These are phyloP conservation scores for Hippasteria phrygiana DNA, from an alignment of 53 echinoderm and acorn worm species.

Conservation along the genomic window DNA sequence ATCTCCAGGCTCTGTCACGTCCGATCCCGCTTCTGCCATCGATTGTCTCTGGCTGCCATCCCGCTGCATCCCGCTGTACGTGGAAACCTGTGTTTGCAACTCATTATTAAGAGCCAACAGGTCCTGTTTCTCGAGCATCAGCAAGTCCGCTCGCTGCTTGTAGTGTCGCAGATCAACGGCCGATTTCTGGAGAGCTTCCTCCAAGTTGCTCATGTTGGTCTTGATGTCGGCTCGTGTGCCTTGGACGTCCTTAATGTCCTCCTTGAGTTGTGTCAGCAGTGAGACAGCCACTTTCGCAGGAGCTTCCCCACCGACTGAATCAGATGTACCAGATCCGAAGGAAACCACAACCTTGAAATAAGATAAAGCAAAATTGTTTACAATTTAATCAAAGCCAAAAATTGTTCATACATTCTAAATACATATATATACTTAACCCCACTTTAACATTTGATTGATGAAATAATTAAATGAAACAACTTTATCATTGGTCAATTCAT, in stretches of 20 bases:
- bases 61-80: neutral
- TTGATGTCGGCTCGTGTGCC: conserved; percentile 57
- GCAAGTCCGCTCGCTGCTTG: conserved; percentile 13
- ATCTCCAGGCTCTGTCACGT: neutral
- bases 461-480: no score
- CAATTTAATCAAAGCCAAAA: neutral
- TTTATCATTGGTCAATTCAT: no score
- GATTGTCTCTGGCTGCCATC: neutral
- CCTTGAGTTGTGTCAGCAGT: conserved; percentile 55
- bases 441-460: no score
- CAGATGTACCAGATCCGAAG: neutral
- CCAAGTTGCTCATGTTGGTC: conserved; percentile 19
- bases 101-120: conserved; percentile 60
- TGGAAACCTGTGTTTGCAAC: conserved; percentile 30
- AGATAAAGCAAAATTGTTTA: neutral
- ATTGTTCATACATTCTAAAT: neutral
- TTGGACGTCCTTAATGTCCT: conserved; percentile 58
- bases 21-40: conserved; percentile 1
- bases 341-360: conserved; percentile 40
- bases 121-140: conserved; percentile 57
- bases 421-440: no score
- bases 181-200: conserved; percentile 44
- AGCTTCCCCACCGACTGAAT: neutral
- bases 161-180: conserved; percentile 41
- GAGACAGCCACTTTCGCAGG: conserved; percentile 5